Evolutionary conservation across 1,140 invertebrate species (phyloP), one percentile per base, ranked within the genome.

Genomic region (Ridgeia piscesae): DNA sequence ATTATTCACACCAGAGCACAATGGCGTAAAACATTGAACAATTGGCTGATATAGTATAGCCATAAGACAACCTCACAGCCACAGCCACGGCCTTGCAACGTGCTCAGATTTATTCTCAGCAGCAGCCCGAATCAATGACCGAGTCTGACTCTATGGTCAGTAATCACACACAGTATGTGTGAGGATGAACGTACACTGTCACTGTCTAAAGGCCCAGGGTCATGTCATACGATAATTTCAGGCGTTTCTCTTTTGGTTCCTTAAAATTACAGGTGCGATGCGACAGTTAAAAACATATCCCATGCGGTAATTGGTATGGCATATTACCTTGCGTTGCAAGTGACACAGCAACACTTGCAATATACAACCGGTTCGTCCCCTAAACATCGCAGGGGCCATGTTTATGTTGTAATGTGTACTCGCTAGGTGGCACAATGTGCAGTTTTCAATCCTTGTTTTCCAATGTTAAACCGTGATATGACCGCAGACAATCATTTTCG

Each of bases 301-400:
- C 42, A 42, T 42, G 42, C n/a, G n/a, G n/a, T n/a, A n/a, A n/a
- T n/a, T 77, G 6, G 58, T 31, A 77, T 77, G 58, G 58, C 58
- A 77, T 77, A 77, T 77, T 77, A 77, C 58, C 58, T 77, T 77
- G 58, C 58, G 14, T 21, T 77, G 58, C 58, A 77, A 77, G 58
- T 77, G 58, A 77, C 58, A 77, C 58, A 77, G 27, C 58, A 77
- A 77, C 27, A 77, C 58, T 77, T 77, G 58, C 58, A 77, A 77
- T 31, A 77, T 77, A 77, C 58, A 77, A 77, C 58, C 58, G 58
- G 58, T 77, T 77, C 58, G 58, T 77, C 58, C 58, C 58, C 58
- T 77, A 77, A 77, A 77, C 58, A 77, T 77, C 58, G 58, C 58
- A 77, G 58, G 58, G 58, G 58, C 58, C 58, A 77, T 77, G 58